Conservation (phyloP, 2,113 vertebrate genomes). For the Physeter macrocephalus region DNA sequence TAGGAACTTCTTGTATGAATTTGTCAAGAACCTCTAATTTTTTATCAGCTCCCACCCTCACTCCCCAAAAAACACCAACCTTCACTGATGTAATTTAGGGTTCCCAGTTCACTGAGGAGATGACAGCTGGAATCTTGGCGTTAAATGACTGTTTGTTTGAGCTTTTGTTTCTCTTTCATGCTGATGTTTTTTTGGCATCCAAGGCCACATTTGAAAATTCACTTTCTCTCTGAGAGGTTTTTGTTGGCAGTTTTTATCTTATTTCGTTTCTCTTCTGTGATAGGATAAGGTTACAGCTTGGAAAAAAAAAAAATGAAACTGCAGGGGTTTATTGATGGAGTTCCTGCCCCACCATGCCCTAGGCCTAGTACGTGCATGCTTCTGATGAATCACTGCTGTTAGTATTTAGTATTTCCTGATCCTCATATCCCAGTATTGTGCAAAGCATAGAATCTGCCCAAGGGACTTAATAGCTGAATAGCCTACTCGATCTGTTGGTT, state of each 20-base stretch:
- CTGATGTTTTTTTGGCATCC: slow-evolving; percentile 38
- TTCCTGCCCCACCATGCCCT: background rate
- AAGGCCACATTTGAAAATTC: slow-evolving; percentile 26
- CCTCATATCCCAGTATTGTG: background rate
- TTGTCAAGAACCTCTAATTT: background rate
- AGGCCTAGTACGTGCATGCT: background rate
- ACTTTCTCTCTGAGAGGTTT: slow-evolving; percentile 26
- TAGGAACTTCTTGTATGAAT: slow-evolving; percentile 3
- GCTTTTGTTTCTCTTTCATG: slow-evolving; percentile 41
- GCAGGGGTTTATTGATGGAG: background rate
- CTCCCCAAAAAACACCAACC: background rate
- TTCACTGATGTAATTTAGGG: slow-evolving; percentile 2
- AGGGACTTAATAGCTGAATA: slow-evolving; percentile 37
- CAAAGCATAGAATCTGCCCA: slow-evolving; percentile 33
- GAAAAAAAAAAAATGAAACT: slow-evolving; percentile 30
- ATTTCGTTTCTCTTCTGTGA: background rate
- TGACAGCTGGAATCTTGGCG: slow-evolving; percentile 27
- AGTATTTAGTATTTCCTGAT: slow-evolving; percentile 42
- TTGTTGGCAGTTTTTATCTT: slow-evolving; percentile 34
- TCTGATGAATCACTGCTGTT: slow-evolving; percentile 38
- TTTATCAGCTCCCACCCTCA: background rate
- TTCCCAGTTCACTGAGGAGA: background rate
- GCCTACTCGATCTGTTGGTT: slow-evolving; percentile 40
- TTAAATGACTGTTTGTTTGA: background rate
- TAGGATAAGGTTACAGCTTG: background rate